Evolutionary conservation across 2,113 vertebrate species (phyloP), one percentile per base, ranked within the genome.

Genomic region (Hypanus sabinus): DNA sequence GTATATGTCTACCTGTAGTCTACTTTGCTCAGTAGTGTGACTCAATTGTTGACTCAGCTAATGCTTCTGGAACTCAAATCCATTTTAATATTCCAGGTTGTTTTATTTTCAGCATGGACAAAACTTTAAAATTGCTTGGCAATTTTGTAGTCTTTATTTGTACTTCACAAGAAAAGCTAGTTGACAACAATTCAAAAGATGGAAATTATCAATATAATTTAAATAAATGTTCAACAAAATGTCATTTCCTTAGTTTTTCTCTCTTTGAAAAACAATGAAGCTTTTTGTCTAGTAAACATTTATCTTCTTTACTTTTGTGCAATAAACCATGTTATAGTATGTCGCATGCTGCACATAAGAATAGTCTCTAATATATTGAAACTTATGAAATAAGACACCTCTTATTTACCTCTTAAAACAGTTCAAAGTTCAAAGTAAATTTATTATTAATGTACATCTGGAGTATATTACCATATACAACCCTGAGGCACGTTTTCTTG

Each of bases 31-130:
- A 70, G 71, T 71, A 38, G 90, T 92, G 27, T 46, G 70, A 75
- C 68, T 30, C 91, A 93, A 9, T 75, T 27, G 36, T 14, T 75
- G 38, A 24, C 91, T 93, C 91, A 93, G 68, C 91, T 55, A 7
- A 73, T 73, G 68, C 36, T 93, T 46, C 91, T 93, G 68, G 91
- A 93, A 93, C 68, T 93, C 91, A 73, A 75, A 73, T 93, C 22
- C 11, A 30, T 11, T 55, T 93, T 93, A 93, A 70, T 93, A 93
- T 93, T 93, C 91, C 68, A 75, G 91, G 20, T 38, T 93, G 68
- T 55, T 93, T 27, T 46, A n/a, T 46, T 93, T 73, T 93, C 70
- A 73, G 73, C 73, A 93, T 73, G 36, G 57, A 70, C 20, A 55
- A 20, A 93, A 5, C 22, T 73, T 38, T 16, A 36, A 22, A 93